Evolutionary conservation across 2,113 vertebrate species (phyloP), one percentile per base, ranked within the genome.

Genomic region (Mandrillus leucophaeus): DNA sequence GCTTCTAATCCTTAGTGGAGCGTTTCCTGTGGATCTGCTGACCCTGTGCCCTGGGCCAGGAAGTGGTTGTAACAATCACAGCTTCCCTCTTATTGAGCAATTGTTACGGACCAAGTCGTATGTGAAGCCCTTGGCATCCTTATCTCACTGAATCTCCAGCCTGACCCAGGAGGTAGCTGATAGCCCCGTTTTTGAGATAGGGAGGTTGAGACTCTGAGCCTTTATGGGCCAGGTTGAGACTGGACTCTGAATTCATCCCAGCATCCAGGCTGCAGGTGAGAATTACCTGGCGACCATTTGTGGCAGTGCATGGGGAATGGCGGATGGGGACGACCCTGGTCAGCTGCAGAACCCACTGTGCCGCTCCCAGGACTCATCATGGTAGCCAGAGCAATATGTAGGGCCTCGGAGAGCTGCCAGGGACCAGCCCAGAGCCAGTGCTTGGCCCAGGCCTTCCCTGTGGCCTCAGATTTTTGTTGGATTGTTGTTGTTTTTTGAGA

Each of bases 31-130:
- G 57, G 48, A 7, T 30, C 4, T 3, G 6, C 5, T 25, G n/a
- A 45, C 12, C 6, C 66, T 5, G 35, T 45, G n/a, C 23, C 0
- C 43, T 11, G 7, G 32, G 13, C 10, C 0, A 0, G 9, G 79
- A 76, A 1, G 25, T 2, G 30, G 8, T 23, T 40, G 16, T 11
- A 4, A 43, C 4, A 3, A 17, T 40, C 55, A 66, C 0, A 35
- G 61, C 61, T 43, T 66, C n/a, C 76, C 3, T 30, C 45, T 76
- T 52, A 11, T 25, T 32, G 40, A 38, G 73, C 82, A 27, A 4
- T 59, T 68, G 35, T 84, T 40, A 25, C 1, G 14, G 64, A 50
- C 45, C 78, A 43, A 52, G 32, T 30, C 48, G 5, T 35, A 55
- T 50, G 32, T 2, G 25, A 32, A 59, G 10, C 61, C 43, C 76